A percentile compares a stretch with the other conserved stretches of the same genome.
phyloP scores from a whole-genome alignment of 2,797 vertebrate species.

The Menidia menidia region DNA sequence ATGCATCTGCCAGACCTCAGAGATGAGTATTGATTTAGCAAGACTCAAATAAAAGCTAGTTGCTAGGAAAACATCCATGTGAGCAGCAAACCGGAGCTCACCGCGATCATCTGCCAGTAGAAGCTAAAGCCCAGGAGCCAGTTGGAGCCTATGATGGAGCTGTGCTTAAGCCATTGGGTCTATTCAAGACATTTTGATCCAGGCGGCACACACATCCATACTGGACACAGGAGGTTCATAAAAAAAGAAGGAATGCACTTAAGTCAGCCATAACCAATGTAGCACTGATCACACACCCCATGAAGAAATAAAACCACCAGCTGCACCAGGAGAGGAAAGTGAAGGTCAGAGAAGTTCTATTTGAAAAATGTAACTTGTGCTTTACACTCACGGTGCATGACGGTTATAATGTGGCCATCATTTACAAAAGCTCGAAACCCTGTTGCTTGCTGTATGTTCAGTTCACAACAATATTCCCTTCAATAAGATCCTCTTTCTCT shows the following conservation, averaged over 20 bases:
- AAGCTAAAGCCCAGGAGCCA: conserved; percentile 44
- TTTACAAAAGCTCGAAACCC: conserved; percentile 27
- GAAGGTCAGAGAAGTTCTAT: conserved; percentile 4
- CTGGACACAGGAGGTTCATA: conserved; percentile 53
- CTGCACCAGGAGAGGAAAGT: neutral
- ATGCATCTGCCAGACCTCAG: conserved; percentile 52
- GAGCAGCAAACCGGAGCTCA: conserved; percentile 39
- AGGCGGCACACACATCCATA: conserved; percentile 40
- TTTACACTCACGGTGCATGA: conserved; percentile 19
- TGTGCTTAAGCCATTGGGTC: conserved; percentile 17
- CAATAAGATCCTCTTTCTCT: conserved; percentile 23
- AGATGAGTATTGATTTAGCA: conserved; percentile 44
- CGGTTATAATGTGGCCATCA: conserved; percentile 19
- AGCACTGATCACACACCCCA: conserved; percentile 13
- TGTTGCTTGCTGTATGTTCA: conserved; percentile 15
- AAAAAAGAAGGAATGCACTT: conserved; percentile 44
- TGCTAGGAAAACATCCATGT: conserved; percentile 59
- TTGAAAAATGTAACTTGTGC: conserved; percentile 2
- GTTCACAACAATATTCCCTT: conserved; percentile 10
- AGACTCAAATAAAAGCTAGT: conserved; percentile 55
- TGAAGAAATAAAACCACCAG: conserved; percentile 16
- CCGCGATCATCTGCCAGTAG: conserved; percentile 47
- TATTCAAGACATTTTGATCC: conserved; percentile 26
- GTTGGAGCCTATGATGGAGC: conserved; percentile 30
- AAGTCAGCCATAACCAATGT: conserved; percentile 33